These are phyloP conservation scores for Flabesymbios commensalis DNA, from an alignment of 2,888 invertebrate species.

Conservation along the genomic window DNA sequence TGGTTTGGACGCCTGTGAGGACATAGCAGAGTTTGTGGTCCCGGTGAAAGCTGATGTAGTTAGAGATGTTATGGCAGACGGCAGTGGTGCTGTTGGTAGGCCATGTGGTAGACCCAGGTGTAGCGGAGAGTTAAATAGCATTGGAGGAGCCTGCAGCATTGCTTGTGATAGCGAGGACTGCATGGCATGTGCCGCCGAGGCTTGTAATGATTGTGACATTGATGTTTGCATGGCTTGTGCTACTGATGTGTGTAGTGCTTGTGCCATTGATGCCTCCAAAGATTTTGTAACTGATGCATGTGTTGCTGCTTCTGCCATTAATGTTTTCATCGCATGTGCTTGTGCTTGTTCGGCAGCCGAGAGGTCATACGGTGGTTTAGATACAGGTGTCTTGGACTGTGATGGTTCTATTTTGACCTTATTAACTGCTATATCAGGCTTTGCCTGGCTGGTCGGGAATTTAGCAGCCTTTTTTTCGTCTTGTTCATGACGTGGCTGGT, in stretches of 20 bases:
- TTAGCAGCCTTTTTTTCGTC: no score
- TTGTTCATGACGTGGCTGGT: no score
- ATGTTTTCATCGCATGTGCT: background rate
- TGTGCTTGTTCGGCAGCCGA: background rate
- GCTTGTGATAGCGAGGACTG: no score
- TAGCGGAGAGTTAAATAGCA: no score
- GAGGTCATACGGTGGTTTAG: background rate
- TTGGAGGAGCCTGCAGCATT: no score
- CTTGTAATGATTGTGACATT: no score
- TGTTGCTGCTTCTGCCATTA: background rate
- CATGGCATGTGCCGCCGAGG: no score
- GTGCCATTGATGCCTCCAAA: background rate
- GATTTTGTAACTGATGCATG: background rate
- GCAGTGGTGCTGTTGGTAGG: background rate
- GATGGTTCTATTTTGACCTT: background rate
- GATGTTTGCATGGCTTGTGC: no score
- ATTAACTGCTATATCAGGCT: no score
- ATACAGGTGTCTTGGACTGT: slow-evolving; percentile 1
- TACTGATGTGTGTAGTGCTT: no score
- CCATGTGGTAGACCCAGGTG: no score
- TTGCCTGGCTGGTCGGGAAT: no score
- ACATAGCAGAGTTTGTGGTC: background rate
- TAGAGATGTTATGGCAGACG: background rate
- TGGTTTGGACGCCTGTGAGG: slow-evolving; percentile 1
- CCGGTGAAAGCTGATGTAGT: background rate